phyloP scores from a whole-genome alignment of 2,888 invertebrate genomes.

The Choreutis nemorana region DNA sequence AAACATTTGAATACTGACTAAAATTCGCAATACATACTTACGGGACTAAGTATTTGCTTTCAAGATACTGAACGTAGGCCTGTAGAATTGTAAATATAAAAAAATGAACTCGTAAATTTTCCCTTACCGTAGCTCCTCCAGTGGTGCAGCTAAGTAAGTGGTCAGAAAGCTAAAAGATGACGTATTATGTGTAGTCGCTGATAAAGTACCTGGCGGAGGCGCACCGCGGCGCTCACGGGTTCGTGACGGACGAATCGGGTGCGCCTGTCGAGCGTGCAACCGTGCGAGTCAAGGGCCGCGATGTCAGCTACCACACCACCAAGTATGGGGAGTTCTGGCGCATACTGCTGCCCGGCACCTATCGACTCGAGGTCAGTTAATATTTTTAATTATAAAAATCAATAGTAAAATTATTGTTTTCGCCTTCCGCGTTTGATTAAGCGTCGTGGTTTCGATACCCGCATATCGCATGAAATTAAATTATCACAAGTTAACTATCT shows the following conservation, averaged over 20 bases:
- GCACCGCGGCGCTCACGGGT: constrained; percentile 89
- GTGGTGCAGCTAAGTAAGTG: too few relatives aligned
- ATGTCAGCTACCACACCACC: constrained; percentile 86
- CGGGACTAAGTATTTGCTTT: too few relatives aligned
- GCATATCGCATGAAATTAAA: neutral
- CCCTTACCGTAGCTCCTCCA: too few relatives aligned
- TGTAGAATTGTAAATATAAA: too few relatives aligned
- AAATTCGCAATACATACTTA: too few relatives aligned
- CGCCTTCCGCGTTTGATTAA: too few relatives aligned
- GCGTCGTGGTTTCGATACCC: too few relatives aligned
- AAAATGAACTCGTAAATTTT: too few relatives aligned
- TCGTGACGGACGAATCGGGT: constrained; percentile 81
- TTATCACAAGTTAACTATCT: too few relatives aligned
- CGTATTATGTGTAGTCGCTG: constrained; percentile 74
- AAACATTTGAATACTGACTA: too few relatives aligned
- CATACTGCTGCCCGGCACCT: constrained; percentile 85
- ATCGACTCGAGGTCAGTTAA: constrained; percentile 83
- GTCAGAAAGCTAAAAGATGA: too few relatives aligned
- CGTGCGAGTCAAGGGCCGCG: constrained; percentile 80
- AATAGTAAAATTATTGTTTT: constrained; percentile 4
- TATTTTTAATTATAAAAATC: neutral
- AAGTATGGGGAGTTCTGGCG: constrained; percentile 96
- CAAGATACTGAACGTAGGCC: too few relatives aligned
- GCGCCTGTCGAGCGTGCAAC: constrained; percentile 82
- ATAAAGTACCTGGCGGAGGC: constrained; percentile 86